A percentile compares a stretch with the other conserved stretches of the same genome.
Conservation (phyloP, 2,888 invertebrate species). For the Criorhina ranunculi region DNA sequence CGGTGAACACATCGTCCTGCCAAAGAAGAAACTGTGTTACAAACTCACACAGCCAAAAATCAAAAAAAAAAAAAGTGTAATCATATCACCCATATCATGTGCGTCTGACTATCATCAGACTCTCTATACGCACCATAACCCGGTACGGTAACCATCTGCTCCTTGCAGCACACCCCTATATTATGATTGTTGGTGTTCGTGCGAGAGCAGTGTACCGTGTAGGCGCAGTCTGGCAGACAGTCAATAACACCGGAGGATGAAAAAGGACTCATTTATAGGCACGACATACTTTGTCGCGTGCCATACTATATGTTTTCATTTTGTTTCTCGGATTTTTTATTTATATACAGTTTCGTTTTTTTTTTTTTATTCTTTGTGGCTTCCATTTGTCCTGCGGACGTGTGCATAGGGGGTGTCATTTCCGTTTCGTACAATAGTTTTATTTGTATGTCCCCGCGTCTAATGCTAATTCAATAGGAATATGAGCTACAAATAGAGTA, state of each 20-base stretch:
- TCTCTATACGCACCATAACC: slow-evolving; percentile 28
- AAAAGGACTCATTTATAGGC: slow-evolving; percentile 45
- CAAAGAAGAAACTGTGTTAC: neutral
- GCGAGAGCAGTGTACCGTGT: slow-evolving; percentile 54
- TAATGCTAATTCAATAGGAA: neutral
- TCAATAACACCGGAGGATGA: slow-evolving; percentile 27
- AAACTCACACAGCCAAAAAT: neutral
- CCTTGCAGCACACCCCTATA: slow-evolving; percentile 43
- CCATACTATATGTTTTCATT: slow-evolving; percentile 54
- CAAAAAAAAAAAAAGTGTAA: slow-evolving; percentile 14
- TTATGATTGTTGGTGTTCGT: neutral
- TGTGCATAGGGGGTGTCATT: slow-evolving; percentile 12
- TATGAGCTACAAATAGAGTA: neutral
- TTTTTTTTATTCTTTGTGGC: slow-evolving; percentile 30
- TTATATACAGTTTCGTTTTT: slow-evolving; percentile 13
- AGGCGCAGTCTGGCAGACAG: slow-evolving; percentile 52
- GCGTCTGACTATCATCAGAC: slow-evolving; percentile 10
- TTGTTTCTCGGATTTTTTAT: slow-evolving; percentile 29
- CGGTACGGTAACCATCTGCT: slow-evolving; percentile 59
- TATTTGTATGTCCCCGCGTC: neutral
- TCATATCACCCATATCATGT: slow-evolving; percentile 47
- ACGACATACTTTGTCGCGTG: slow-evolving; percentile 65
- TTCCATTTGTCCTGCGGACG: slow-evolving; percentile 33
- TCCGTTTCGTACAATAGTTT: slow-evolving; percentile 20
- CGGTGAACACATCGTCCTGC: neutral